phyloP scores from a whole-genome alignment of 2,888 invertebrate genomes.

The Callimorpha dominula region DNA sequence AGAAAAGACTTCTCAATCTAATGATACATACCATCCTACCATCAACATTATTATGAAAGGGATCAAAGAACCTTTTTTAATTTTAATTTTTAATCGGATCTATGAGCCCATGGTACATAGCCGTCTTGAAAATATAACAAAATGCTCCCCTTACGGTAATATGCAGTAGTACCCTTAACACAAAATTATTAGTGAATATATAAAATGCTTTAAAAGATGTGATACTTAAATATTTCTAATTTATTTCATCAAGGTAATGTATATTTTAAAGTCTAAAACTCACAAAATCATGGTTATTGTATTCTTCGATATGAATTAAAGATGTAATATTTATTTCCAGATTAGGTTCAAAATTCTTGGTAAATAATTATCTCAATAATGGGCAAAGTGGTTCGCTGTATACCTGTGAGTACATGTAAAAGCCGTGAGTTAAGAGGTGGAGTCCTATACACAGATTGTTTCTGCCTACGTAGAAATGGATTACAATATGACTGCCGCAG shows the following conservation, averaged over 20 bases:
- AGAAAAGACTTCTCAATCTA: too few relatives aligned
- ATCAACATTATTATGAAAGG: too few relatives aligned
- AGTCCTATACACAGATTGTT: constrained; percentile 83
- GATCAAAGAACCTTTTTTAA: neutral
- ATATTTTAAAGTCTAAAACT: neutral
- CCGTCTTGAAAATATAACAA: constrained; percentile 9
- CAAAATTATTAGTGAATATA: neutral
- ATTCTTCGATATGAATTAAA: neutral
- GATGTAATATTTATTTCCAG: neutral
- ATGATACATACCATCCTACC: too few relatives aligned
- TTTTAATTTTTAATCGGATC: neutral
- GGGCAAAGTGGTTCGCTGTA: constrained; percentile 14
- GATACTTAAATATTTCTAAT: neutral
- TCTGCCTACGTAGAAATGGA: constrained; percentile 86
- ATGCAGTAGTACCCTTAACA: neutral
- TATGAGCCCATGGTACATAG: neutral
- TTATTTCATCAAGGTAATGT: neutral
- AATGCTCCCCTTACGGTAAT: neutral
- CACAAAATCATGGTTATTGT: neutral
- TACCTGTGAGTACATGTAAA: constrained; percentile 54
- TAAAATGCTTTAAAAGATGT: neutral
- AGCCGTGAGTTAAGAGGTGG: constrained; percentile 85
- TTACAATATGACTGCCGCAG: constrained; percentile 86
- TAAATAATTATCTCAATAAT: constrained; percentile 7
- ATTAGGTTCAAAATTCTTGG: constrained; percentile 10